Base-by-base conservation (phyloP, 2,797 vertebrate genomes). In the Esox masquinongy region DNA sequence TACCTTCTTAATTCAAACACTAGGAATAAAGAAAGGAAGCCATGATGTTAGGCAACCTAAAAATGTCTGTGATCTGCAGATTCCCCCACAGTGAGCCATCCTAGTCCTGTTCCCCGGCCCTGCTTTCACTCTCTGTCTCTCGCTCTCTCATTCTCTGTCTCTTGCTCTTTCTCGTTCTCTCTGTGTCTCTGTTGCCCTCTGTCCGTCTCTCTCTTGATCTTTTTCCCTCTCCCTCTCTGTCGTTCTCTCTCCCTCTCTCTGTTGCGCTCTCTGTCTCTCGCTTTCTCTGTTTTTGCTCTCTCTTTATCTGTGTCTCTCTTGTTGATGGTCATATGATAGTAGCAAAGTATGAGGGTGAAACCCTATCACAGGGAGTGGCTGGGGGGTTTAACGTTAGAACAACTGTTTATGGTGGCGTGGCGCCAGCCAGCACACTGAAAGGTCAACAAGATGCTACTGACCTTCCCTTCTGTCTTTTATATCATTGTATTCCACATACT, bases 391-490 rank as follows among this genome's bases (percentile, higher is more conserved):
- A 89, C 82, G 80, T 79, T 74, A 81, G 86, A 90, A 83, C 92
- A 92, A 88, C 92, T 92, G 93, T 91, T 89, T 86, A 77, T 73
- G 80, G 83, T 88, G 91, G 92, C 88, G 0, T 7, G 74, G 77
- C 53, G 82, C 90, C 91, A 88, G 85, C 66, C 75, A 72, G 79
- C 70, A 16, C 63, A 39, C 74, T 29, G 43, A 88, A 92, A 92
- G 86, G 88, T 88, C 87, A 84, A 70, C 72, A 61, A 86, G 82
- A 83, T 87, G 86, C 85, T 82, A 74, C 71, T 80, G 81, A 83
- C 83, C 82, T 79, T 76, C 66, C 66, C 77, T 59, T 72, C 75
- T 68, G 77, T 56, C 61, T 36, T 22, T 12, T 19, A 31, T 0
- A 3, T 61, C 56, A 51, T 50, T 49, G n/a, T 51, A 16, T 66